Percentiles rank a stretch among this genome's conserved stretches.
phyloP scores from a whole-genome alignment of 2,888 invertebrate species.

The Drosophila meridiana region DNA sequence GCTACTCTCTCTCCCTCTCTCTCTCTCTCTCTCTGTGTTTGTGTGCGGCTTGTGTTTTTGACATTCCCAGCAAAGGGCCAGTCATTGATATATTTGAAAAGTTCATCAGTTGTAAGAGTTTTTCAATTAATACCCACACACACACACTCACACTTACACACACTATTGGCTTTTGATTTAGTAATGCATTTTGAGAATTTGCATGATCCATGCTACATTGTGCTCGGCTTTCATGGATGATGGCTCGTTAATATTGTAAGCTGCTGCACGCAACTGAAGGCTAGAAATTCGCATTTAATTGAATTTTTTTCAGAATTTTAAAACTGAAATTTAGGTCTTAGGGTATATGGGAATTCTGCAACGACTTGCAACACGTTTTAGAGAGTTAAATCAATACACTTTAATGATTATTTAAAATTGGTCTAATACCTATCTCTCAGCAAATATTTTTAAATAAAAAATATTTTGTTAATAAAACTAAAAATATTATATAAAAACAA shows the following conservation, averaged over 20 bases:
- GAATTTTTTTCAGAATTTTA: conserved; percentile 20
- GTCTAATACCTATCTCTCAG: too few relatives aligned
- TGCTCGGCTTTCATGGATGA: conserved; percentile 27
- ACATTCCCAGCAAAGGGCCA: conserved; percentile 47
- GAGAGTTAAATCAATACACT: too few relatives aligned
- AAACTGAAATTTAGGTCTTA: neutral
- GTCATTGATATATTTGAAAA: conserved; percentile 62
- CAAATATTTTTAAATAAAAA: too few relatives aligned
- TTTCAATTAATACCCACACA: conserved; percentile 56
- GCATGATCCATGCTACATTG: conserved; percentile 25
- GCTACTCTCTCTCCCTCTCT: neutral
- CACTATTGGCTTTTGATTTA: conserved; percentile 59
- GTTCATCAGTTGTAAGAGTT: conserved; percentile 60
- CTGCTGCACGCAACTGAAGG: conserved; percentile 23
- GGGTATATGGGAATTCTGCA: neutral
- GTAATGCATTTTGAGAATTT: conserved; percentile 46
- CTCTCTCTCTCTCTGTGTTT: conserved; percentile 11
- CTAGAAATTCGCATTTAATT: conserved; percentile 49
- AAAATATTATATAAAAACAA: too few relatives aligned
- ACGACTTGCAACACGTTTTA: neutral
- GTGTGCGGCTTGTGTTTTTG: conserved; percentile 57
- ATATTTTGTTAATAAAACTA: too few relatives aligned
- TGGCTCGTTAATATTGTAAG: conserved; percentile 50
- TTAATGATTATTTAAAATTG: too few relatives aligned
- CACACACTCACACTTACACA: conserved; percentile 6